phyloP scores from a whole-genome alignment of 2,113 vertebrate species.

The Thamnophis sirtalis region DNA sequence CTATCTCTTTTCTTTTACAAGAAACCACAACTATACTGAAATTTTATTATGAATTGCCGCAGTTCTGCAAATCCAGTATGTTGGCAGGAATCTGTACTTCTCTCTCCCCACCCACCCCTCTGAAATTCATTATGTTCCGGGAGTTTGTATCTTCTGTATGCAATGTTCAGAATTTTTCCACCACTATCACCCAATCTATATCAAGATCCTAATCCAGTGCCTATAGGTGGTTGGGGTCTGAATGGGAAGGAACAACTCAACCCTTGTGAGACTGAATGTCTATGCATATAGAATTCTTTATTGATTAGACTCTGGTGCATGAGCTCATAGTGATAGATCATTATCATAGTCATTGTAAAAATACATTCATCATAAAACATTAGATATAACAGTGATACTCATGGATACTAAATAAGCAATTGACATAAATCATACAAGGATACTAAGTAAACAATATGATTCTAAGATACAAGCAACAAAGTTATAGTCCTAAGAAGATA shows the following conservation, averaged over 20 bases:
- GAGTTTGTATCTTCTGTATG: neutral
- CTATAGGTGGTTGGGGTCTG: neutral
- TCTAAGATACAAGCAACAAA: no score
- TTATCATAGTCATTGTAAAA: no score
- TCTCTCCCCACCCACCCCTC: neutral
- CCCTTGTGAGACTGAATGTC: neutral
- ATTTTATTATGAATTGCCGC: neutral
- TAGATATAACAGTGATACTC: no score
- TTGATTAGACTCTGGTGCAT: no score
- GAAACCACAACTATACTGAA: neutral
- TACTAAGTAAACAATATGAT: no score
- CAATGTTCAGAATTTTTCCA: neutral
- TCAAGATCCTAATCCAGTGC: neutral
- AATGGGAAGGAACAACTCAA: neutral
- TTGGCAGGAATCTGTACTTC: neutral
- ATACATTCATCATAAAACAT: no score
- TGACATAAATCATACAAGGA: no score
- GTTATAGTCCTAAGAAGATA: no score
- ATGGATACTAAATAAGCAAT: no score
- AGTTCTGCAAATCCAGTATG: neutral
- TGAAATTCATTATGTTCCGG: neutral
- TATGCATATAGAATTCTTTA: neutral
- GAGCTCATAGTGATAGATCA: no score
- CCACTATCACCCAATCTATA: neutral
- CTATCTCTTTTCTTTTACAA: neutral